These are phyloP conservation scores for Saccostrea glomerata DNA, from an alignment of 1,140 invertebrate genomes.

Conservation along the genomic window DNA sequence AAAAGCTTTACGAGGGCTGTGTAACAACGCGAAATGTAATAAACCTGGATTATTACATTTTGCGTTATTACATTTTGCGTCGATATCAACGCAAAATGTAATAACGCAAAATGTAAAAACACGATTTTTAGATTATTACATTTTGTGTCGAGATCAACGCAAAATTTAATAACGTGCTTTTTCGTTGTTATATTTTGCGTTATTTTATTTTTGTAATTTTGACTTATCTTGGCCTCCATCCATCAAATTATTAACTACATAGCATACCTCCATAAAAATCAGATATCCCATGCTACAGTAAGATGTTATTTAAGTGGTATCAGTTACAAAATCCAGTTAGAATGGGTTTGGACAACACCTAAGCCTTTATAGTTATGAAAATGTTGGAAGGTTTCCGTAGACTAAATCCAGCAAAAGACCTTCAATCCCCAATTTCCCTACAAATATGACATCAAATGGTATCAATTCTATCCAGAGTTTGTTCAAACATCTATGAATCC, in stretches of 20 bases:
- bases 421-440: neutral
- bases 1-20: no score
- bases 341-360: neutral
- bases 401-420: neutral
- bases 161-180: no score
- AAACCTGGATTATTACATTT: no score
- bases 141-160: no score
- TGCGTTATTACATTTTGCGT: no score
- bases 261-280: neutral
- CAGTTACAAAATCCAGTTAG: slow-evolving; percentile 23
- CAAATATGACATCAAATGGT: neutral
- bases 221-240: neutral
- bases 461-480: neutral
- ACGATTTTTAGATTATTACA: no score
- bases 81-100: no score
- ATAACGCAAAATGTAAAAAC: no score
- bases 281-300: neutral
- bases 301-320: slow-evolving; percentile 31
- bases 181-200: no score
- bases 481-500: slow-evolving; percentile 7
- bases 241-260: neutral
- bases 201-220: no score
- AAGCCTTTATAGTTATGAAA: neutral
- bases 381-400: slow-evolving; percentile 39
- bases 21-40: no score